These are phyloP conservation scores for Archips crataeganus DNA, from an alignment of 2,888 invertebrate genomes.

Conservation along the genomic window DNA sequence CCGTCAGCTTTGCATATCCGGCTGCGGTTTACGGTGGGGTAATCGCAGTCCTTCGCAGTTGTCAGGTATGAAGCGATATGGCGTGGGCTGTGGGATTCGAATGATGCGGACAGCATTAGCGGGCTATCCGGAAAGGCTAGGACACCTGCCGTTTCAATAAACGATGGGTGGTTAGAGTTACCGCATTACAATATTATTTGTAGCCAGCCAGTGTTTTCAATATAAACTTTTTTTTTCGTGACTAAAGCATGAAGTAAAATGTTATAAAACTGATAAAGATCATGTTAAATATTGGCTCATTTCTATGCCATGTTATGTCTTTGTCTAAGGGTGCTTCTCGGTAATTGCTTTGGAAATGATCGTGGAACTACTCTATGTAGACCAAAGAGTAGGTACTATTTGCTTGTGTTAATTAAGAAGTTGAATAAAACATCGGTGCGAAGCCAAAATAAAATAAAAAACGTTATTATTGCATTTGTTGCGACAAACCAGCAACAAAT, in stretches of 20 bases:
- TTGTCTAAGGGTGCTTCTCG: neutral
- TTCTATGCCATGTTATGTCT: no score
- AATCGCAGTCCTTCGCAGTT: neutral
- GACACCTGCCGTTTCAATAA: neutral
- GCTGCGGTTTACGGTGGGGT: neutral
- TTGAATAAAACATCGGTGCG: neutral
- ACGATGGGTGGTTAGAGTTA: neutral
- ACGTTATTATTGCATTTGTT: slow-evolving; percentile 11
- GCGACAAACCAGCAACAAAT: neutral
- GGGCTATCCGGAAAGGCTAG: neutral
- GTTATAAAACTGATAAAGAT: no score
- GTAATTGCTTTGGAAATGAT: neutral
- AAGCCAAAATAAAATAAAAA: neutral
- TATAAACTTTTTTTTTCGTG: no score
- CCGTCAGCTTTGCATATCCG: neutral
- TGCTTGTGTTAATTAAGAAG: neutral
- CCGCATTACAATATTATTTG: neutral
- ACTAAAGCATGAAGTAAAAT: no score
- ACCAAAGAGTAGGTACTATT: neutral
- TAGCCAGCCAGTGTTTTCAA: no score
- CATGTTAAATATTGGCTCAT: no score
- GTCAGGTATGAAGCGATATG: neutral
- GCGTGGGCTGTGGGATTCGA: slow-evolving; percentile 2
- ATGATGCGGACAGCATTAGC: neutral
- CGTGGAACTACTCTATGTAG: neutral